Percentiles rank a stretch among this genome's conserved stretches.
phyloP scores from a whole-genome alignment of 2,888 invertebrate genomes.

The Lomographa bimaculata region DNA sequence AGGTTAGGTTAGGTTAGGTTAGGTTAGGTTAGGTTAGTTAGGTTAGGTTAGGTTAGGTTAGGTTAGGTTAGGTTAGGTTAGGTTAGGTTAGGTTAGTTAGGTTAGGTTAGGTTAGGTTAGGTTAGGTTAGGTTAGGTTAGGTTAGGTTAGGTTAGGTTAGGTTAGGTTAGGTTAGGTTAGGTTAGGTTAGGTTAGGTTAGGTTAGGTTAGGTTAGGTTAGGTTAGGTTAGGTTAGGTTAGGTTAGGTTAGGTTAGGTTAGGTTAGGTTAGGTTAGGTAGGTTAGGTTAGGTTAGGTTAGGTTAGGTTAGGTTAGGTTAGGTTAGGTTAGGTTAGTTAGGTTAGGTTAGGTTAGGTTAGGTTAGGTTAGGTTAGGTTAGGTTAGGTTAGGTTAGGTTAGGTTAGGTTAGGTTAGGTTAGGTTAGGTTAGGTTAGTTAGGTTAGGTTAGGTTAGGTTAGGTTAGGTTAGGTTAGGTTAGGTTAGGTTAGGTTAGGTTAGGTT shows the following conservation, averaged over 20 bases:
- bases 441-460: background rate
- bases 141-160: slow-evolving; percentile 4
- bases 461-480: slow-evolving; percentile 7
- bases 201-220: slow-evolving; percentile 5
- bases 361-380: slow-evolving; percentile 6
- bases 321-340: slow-evolving; percentile 6
- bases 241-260: slow-evolving; percentile 4
- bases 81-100: slow-evolving; percentile 6
- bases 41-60: slow-evolving; percentile 4
- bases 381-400: slow-evolving; percentile 6
- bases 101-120: slow-evolving; percentile 6
- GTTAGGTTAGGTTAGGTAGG: slow-evolving; percentile 2
- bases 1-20: slow-evolving; percentile 6
- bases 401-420: slow-evolving; percentile 5
- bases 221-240: slow-evolving; percentile 1
- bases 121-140: slow-evolving; percentile 4
- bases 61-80: slow-evolving; percentile 6
- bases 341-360: slow-evolving; percentile 5
- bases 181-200: slow-evolving; percentile 28
- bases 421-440: slow-evolving; percentile 4
- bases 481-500: slow-evolving; percentile 17
- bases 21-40: slow-evolving; percentile 5
- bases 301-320: slow-evolving; percentile 6
- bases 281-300: slow-evolving; percentile 5
- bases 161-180: slow-evolving; percentile 9